phyloP scores from a whole-genome alignment of 2,888 invertebrate species.

The Erannis defoliaria region DNA sequence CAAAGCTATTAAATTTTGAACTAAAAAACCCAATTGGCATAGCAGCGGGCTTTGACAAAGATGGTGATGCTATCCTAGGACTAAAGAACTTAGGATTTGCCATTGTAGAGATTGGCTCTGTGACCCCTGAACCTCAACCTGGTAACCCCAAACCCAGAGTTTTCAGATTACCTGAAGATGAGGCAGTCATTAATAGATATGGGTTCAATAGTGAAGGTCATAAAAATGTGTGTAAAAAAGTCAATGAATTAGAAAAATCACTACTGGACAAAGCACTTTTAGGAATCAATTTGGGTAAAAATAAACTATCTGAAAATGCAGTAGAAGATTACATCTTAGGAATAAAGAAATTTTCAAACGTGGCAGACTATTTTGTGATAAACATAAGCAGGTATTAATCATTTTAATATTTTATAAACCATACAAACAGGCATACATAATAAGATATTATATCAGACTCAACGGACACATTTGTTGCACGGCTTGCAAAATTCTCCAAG shows the following conservation, averaged over 20 bases:
- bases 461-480: too few relatives aligned
- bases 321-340: conserved; percentile 94
- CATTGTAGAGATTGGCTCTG: conserved; percentile 98
- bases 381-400: conserved; percentile 93
- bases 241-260: conserved; percentile 85
- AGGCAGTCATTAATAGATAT: conserved; percentile 96
- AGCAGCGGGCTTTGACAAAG: conserved; percentile 99
- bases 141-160: conserved; percentile 98
- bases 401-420: not conserved
- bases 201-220: conserved; percentile 98
- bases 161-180: conserved; percentile 94
- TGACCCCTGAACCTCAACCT: conserved; percentile 96
- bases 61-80: conserved; percentile 95
- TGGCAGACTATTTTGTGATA: conserved; percentile 98
- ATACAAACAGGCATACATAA: not conserved
- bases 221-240: conserved; percentile 89
- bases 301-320: conserved; percentile 93
- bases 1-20: conserved; percentile 89
- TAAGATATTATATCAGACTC: too few relatives aligned
- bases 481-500: too few relatives aligned
- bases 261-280: conserved; percentile 88
- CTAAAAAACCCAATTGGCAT: conserved; percentile 98
- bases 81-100: conserved; percentile 96
- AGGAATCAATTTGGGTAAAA: conserved; percentile 98
- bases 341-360: conserved; percentile 91